Percentiles rank a stretch among this genome's conserved stretches.
phyloP scores from a whole-genome alignment of 2,113 vertebrate genomes.

The Helogale parvula region DNA sequence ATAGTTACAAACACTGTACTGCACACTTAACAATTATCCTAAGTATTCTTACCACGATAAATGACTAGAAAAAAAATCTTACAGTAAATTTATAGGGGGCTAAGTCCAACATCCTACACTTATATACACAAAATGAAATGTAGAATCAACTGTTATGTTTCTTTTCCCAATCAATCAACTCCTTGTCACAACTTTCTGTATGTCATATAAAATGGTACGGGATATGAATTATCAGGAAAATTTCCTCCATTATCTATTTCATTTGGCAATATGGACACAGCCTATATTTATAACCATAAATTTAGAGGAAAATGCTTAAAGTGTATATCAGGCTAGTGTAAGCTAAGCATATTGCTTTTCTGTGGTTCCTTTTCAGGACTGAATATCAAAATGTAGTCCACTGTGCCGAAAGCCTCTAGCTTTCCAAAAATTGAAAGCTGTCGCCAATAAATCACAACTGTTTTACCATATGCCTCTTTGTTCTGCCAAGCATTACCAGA shows the following conservation, averaged over 20 bases:
- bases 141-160: background rate
- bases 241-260: background rate
- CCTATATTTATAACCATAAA: slow-evolving; percentile 4
- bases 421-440: slow-evolving; percentile 86
- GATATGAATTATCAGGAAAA: background rate
- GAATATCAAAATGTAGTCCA: slow-evolving; percentile 86
- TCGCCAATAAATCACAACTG: slow-evolving; percentile 94
- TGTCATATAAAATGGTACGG: background rate
- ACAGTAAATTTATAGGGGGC: background rate
- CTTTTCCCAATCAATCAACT: background rate
- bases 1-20: background rate
- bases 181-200: background rate
- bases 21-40: background rate
- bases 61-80: background rate
- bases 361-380: slow-evolving; percentile 74
- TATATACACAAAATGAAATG: background rate
- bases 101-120: background rate
- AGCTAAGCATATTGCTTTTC: slow-evolving; percentile 53
- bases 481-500: slow-evolving; percentile 94
- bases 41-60: background rate
- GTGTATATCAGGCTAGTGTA: slow-evolving; percentile 23
- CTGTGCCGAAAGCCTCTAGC: slow-evolving; percentile 86
- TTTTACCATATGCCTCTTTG: slow-evolving; percentile 94
- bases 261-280: slow-evolving; percentile 13
- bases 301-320: slow-evolving; percentile 38